phyloP scores from a whole-genome alignment of 1,140 invertebrate genomes.

The Hyphantria cunea region DNA sequence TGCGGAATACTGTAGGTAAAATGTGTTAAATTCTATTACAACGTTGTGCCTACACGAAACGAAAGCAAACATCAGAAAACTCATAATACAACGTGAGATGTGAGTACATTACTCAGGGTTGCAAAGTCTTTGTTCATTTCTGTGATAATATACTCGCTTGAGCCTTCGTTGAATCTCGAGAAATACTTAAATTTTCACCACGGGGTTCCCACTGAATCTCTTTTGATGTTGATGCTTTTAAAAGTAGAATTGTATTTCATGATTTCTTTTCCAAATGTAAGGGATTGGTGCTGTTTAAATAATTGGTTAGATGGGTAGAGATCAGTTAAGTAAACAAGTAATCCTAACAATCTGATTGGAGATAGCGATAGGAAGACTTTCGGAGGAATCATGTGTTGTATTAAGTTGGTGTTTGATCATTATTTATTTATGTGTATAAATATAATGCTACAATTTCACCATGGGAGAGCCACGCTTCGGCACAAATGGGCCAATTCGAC shows the following conservation, averaged over 20 bases:
- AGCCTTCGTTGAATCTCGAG: slow-evolving; percentile 8
- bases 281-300: background rate
- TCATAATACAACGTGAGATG: background rate
- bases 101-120: slow-evolving; percentile 7
- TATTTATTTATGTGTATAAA: too few relatives aligned
- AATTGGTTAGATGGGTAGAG: background rate
- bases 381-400: too few relatives aligned
- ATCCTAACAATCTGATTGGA: too few relatives aligned
- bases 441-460: too few relatives aligned
- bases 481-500: too few relatives aligned
- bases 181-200: slow-evolving; percentile 14
- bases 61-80: background rate
- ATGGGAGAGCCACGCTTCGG: too few relatives aligned
- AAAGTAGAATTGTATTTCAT: background rate
- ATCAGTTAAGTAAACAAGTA: too few relatives aligned
- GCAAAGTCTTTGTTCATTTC: slow-evolving; percentile 15
- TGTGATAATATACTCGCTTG: background rate
- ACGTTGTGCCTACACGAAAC: too few relatives aligned
- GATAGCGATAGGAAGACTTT: too few relatives aligned
- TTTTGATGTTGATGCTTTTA: slow-evolving; percentile 10
- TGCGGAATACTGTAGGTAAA: too few relatives aligned
- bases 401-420: too few relatives aligned
- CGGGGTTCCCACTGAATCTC: background rate
- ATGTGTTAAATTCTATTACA: too few relatives aligned
- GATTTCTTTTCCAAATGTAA: background rate